Evolutionary conservation across 1,140 invertebrate genomes (phyloP).

Genomic region (Diachasma alloeum): DNA sequence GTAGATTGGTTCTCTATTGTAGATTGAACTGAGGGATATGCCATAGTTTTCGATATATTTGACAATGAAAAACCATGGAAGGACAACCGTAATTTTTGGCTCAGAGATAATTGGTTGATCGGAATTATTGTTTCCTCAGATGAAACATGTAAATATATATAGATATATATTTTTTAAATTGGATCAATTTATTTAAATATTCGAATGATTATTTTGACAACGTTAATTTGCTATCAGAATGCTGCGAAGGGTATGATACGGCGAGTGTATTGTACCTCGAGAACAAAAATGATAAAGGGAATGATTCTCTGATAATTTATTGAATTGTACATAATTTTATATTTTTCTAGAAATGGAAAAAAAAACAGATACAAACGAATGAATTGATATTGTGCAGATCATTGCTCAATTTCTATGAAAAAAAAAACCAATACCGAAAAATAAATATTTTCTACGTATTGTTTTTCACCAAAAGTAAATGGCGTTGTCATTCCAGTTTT

Average conservation of each 20-base stretch:
- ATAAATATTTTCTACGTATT: conserved; percentile 64
- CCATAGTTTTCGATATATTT: neutral
- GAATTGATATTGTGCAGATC: conserved; percentile 43
- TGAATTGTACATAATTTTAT: conserved; percentile 63
- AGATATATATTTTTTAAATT: conserved; percentile 10
- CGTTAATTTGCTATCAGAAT: neutral
- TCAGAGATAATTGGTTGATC: neutral
- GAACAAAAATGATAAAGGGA: conserved; percentile 1
- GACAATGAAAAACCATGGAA: neutral
- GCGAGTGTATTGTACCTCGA: conserved; percentile 40
- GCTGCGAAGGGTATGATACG: conserved; percentile 33
- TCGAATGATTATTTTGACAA: neutral
- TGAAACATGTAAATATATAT: neutral
- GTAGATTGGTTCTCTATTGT: neutral
- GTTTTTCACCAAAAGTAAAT: conserved; percentile 53
- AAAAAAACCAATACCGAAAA: conserved; percentile 35
- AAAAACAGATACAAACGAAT: conserved; percentile 20
- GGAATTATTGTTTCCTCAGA: neutral
- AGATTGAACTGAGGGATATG: neutral
- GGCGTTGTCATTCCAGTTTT: conserved; percentile 54
- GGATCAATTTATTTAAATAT: neutral
- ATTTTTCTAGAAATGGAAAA: conserved; percentile 49
- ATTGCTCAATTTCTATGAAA: conserved; percentile 43
- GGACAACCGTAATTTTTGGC: neutral
- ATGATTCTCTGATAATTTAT: conserved; percentile 52